Conservation (phyloP, 2,113 vertebrate species). For the Ctenomys sociabilis region DNA sequence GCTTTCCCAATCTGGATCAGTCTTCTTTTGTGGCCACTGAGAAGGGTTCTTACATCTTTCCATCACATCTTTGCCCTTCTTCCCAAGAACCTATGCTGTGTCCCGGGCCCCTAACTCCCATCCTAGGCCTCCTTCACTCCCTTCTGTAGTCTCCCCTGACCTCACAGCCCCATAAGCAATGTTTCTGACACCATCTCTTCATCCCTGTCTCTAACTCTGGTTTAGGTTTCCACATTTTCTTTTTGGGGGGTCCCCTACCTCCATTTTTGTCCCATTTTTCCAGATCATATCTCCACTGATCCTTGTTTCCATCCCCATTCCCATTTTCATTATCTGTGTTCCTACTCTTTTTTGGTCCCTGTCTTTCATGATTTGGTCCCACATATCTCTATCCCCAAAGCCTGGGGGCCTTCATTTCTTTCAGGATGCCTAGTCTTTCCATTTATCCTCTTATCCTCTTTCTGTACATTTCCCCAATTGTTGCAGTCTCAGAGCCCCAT, state of each 20-base stretch:
- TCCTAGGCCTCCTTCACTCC: not conserved
- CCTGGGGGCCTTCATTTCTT: not conserved
- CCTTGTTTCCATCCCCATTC: not conserved
- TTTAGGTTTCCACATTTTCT: not conserved
- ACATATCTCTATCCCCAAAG: not conserved
- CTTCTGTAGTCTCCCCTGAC: not conserved
- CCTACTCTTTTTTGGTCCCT: not conserved
- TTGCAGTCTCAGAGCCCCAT: not conserved
- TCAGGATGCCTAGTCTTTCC: not conserved
- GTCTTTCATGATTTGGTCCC: not conserved
- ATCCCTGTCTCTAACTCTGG: not conserved
- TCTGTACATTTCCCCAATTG: not conserved
- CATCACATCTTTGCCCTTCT: not conserved
- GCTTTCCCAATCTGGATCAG: not conserved
- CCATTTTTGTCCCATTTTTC: not conserved
- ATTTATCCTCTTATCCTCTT: not conserved
- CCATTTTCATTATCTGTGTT: not conserved
- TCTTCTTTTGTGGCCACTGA: not conserved
- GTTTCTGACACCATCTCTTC: not conserved
- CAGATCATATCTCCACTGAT: not conserved
- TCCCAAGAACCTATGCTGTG: not conserved
- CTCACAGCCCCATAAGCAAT: not conserved
- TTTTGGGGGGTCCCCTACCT: not conserved
- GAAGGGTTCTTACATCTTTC: not conserved
- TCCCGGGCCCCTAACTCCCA: not conserved